phyloP scores from a whole-genome alignment of 2,113 vertebrate species.

The Halichoerus grypus region DNA sequence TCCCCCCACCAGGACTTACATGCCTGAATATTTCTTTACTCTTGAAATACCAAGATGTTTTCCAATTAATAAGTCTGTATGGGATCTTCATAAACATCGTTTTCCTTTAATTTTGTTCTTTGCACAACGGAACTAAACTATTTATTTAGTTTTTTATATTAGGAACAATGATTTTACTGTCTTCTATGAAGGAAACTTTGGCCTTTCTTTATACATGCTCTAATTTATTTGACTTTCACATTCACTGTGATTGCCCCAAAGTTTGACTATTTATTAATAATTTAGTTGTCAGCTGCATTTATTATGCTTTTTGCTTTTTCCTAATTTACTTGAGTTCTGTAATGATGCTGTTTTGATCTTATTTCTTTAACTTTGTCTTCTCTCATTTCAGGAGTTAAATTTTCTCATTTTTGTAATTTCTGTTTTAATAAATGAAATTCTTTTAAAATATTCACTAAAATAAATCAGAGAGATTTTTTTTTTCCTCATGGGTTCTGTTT shows the following conservation, averaged over 20 bases:
- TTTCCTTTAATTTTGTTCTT: not conserved
- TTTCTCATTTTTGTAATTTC: not conserved
- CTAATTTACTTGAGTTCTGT: not conserved
- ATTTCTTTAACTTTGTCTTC: not conserved
- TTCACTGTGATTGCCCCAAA: not conserved
- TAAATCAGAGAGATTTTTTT: not conserved
- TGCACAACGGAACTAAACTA: accelerated
- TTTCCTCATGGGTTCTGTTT: not conserved
- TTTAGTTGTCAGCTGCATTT: not conserved
- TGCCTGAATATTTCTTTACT: not conserved
- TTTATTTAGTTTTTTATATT: not conserved
- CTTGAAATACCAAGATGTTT: not conserved
- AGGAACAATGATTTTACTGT: not conserved
- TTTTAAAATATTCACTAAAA: not conserved
- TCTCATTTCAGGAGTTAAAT: not conserved
- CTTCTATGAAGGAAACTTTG: not conserved
- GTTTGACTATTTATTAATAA: not conserved
- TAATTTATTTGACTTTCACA: not conserved
- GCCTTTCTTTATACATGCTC: not conserved
- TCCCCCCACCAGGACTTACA: not conserved
- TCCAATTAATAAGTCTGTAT: not conserved
- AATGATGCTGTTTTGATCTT: not conserved
- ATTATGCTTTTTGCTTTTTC: not conserved
- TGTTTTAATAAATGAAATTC: not conserved
- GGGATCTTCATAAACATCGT: not conserved